phyloP scores from a whole-genome alignment of 2,888 invertebrate genomes.

The Embidobia sp. region DNA sequence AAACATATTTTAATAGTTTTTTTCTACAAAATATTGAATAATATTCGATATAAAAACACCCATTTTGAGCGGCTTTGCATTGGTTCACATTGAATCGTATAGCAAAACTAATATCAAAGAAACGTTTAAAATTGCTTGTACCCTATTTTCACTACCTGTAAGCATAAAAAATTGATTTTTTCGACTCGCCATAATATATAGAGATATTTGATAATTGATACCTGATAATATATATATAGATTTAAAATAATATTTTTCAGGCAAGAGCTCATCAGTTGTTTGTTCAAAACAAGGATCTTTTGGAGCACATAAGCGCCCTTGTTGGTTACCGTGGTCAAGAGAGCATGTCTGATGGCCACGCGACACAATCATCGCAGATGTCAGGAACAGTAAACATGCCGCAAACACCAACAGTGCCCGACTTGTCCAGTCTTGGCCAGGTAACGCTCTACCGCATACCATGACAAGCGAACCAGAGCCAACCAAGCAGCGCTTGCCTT shows the following conservation, averaged over 20 bases:
- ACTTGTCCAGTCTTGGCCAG: conserved; percentile 80
- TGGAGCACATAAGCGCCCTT: conserved; percentile 96
- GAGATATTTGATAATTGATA: no score
- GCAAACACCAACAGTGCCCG: conserved; percentile 84
- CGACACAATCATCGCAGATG: conserved; percentile 74
- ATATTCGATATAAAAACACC: no score
- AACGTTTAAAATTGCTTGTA: no score
- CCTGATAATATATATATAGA: no score
- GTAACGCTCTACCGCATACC: conserved; percentile 81
- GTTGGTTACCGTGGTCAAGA: conserved; percentile 95
- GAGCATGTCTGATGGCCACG: conserved; percentile 83
- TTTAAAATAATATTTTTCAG: conserved; percentile 78
- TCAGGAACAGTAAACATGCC: conserved; percentile 82
- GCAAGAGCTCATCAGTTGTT: conserved; percentile 96
- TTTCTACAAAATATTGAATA: no score
- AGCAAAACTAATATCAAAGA: no score
- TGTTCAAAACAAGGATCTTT: conserved; percentile 95
- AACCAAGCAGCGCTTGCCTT: conserved; percentile 71
- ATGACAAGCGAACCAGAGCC: conserved; percentile 74
- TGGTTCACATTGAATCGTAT: no score
- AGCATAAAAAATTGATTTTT: no score
- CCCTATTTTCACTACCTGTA: no score
- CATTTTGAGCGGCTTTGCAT: no score
- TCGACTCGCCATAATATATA: no score
- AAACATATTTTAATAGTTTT: no score